A percentile compares a stretch with the other conserved stretches of the same genome.
Evolutionary conservation across 2,797 vertebrate genomes (phyloP).

Genomic region (Labeo calbasu): DNA sequence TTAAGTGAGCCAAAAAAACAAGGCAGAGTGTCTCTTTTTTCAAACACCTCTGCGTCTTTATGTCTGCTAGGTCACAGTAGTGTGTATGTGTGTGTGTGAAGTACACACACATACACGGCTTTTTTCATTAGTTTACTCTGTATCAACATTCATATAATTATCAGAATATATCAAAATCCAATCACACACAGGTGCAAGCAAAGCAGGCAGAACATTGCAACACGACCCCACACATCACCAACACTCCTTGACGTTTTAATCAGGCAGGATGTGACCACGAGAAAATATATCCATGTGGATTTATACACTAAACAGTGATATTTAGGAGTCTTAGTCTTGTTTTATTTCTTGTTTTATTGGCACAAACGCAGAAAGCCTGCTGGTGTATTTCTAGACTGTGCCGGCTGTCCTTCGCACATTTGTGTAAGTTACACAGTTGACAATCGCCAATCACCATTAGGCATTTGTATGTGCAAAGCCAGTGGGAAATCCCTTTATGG

Average conservation of each 20-base stretch:
- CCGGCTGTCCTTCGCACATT: constrained; percentile 29
- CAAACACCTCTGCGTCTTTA: constrained; percentile 42
- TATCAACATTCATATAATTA: constrained; percentile 73
- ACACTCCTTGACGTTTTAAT: constrained; percentile 20
- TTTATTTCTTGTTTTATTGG: background rate
- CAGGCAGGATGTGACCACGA: constrained; percentile 13
- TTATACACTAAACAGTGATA: background rate
- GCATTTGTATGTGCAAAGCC: constrained; percentile 74
- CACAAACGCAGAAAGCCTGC: background rate
- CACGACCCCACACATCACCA: background rate
- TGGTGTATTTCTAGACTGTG: constrained; percentile 26
- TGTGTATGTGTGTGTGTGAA: constrained; percentile 16
- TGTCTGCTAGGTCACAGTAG: constrained; percentile 18
- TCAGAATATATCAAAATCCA: constrained; percentile 62
- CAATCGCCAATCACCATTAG: constrained; percentile 58
- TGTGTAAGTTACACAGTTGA: constrained; percentile 31
- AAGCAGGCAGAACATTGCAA: background rate
- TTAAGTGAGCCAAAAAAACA: constrained; percentile 61
- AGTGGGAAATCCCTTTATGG: constrained; percentile 80
- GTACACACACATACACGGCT: constrained; percentile 70
- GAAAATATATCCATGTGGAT: constrained; percentile 24
- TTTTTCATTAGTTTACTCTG: constrained; percentile 73
- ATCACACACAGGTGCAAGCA: constrained; percentile 30
- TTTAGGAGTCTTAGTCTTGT: background rate
- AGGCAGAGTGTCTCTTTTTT: constrained; percentile 41